Base-by-base conservation (phyloP, 2,797 vertebrate species). In the Tarsius wallacei region DNA sequence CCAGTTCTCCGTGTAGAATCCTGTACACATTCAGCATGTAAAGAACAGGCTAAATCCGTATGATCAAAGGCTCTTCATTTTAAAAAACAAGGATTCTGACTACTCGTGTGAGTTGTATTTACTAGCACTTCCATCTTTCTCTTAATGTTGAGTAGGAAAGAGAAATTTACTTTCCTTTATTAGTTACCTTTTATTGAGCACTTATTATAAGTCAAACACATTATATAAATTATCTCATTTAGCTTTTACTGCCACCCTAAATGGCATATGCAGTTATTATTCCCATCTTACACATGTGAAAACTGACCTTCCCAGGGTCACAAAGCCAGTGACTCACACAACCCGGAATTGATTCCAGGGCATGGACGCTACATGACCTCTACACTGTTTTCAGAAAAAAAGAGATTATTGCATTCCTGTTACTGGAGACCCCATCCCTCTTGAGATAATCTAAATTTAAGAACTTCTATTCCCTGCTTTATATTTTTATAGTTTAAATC, bases 91-190 rank as follows among this genome's bases (percentile, higher is more conserved):
- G 55, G n/a, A 90, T 76, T 86, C 26, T 61, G 36, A 87, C 77
- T 84, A 57, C 12, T 95, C 55, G 19, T 42, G 28, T 82, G 47
- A 66, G 21, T 87, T 63, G 94, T 66, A 77, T 64, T 84, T 64
- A 90, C 24, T 91, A 63, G 55, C 49, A 93, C 90, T 97, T 97
- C 59, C 28, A 86, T 90, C 53, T 94, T 93, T 84, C 92, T 83
- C 84, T 84, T 84, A 87, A 86, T 81, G 57, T 5, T 88, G 81
- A 87, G 2, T 55, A 42, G 68, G 28, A 87, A 87, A 80, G 53
- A 33, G 42, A 17, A 17, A 21, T 33, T 31, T 91, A 84, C 55
- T 84, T 77, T 22, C 55, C 49, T 83, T 71, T 84, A 49, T 63
- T 91, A 71, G 77, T 57, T 86, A 66, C 26, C 11, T 87, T 64